These are phyloP conservation scores for Ascaphus truei DNA, from an alignment of 2,113 vertebrate species.

Conservation along the genomic window DNA sequence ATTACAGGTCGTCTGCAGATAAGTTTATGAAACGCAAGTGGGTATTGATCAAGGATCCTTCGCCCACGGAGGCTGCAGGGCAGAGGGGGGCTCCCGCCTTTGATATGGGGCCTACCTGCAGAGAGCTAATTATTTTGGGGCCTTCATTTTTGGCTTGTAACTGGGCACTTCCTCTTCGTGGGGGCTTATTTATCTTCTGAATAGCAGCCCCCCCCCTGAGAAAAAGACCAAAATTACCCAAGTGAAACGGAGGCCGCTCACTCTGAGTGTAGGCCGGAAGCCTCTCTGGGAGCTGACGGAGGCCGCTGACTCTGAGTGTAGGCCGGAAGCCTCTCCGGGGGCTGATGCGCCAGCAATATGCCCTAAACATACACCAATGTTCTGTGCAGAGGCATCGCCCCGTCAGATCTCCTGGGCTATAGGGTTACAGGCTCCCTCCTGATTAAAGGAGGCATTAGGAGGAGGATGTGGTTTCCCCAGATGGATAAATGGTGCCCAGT, in stretches of 20 bases:
- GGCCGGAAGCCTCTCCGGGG: neutral
- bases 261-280: neutral
- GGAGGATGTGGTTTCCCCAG: slow-evolving; percentile 8
- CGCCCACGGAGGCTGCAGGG: slow-evolving; percentile 55
- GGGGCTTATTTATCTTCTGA: neutral
- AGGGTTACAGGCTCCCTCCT: slow-evolving; percentile 1
- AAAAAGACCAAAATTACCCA: neutral
- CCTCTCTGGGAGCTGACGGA: neutral
- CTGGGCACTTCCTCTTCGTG: slow-evolving; percentile 10
- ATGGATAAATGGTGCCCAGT: neutral
- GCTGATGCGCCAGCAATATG: neutral
- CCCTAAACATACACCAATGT: neutral
- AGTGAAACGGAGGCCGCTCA: neutral
- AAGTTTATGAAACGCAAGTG: slow-evolving; percentile 63
- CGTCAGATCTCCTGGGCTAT: slow-evolving; percentile 1
- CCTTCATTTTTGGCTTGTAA: slow-evolving; percentile 13
- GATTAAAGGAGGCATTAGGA: neutral
- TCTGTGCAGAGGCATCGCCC: neutral
- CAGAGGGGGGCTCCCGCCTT: slow-evolving; percentile 68
- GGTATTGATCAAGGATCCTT: slow-evolving; percentile 58
- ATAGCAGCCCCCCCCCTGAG: neutral
- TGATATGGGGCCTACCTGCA: slow-evolving; percentile 55
- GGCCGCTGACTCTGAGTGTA: too few relatives aligned
- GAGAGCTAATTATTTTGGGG: slow-evolving; percentile 20
- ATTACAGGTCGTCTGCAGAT: slow-evolving; percentile 72